Base-by-base conservation (phyloP, 2,888 invertebrate genomes). In the Lasioglossum marginatum region DNA sequence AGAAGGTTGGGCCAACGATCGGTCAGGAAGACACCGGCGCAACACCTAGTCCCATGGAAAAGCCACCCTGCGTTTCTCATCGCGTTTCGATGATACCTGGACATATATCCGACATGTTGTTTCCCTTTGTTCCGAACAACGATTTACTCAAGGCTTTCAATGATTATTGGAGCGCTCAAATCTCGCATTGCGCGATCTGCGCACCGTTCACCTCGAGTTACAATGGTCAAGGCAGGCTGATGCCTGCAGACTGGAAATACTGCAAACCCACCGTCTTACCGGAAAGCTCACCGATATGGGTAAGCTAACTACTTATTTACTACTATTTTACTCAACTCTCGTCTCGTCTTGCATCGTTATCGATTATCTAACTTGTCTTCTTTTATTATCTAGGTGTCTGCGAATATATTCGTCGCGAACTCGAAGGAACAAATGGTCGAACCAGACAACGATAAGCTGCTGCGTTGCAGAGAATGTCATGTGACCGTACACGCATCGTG, bases 131-230 rank as follows among this genome's bases (percentile, higher is more conserved):
- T n/a, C 92, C 92, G 0, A 95, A 95, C 86, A 94, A 95, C 79
- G 93, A 95, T 8, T 93, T 95, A 2, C 95, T 96, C 82, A 94
- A 94, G 86, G 93, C 94, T 0, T 96, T 95, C 93, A 97, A 97
- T 91, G 92, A 94, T 77, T 95, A 94, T 80, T 95, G 95, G 94
- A 95, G 96, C 81, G 94, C 94, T 66, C 94, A 95, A 76, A 94
- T 95, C n/a, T 97, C 97, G 0, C 95, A 96, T 89, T 97, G 97
- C 94, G 95, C 96, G 19, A 94, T 97, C 23, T 97, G 97, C 91
- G 95, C 96, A 6, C 95, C 96, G 16, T 96, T 97, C 91, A 93
- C 94, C 0, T 91, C 93, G 8, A 91, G 91, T 27, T 92, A 89
- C 66, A 92, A 91, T 34, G 92, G 92, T 12, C 92, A 89, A 2